Evolutionary conservation across 2,797 vertebrate genomes (phyloP), one percentile per base, ranked within the genome.

Genomic region (Thamnophis elegans): DNA sequence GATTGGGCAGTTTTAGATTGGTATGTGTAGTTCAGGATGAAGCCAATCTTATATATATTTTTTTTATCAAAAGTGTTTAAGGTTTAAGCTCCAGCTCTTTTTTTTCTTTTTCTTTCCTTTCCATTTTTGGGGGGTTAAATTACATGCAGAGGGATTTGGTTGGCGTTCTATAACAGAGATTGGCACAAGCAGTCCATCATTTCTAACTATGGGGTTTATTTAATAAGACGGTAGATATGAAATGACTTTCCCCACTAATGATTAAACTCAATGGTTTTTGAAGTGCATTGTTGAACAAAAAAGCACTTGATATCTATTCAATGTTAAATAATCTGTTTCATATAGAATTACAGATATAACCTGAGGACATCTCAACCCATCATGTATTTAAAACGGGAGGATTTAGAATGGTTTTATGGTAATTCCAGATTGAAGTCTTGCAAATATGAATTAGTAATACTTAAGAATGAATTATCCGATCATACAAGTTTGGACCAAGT

Each of bases 21-120:
- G 96, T 95, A 97, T 97, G 97, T 97, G 95, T 96, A 96, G 95
- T 95, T 95, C 91, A 93, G 95, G 92, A 97, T 96, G 97, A 97
- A 97, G 97, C 93, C 92, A 97, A 98, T 98, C 97, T 96, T 97
- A 95, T 97, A 96, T 97, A 97, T 97, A 53, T 97, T 97, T 53
- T 97, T 97, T 97, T 89, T 97, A 95, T 97, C 91, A 54, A 65
- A 97, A 96, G 96, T 96, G 96, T 96, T 97, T 97, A 97, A 95
- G 95, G 94, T 94, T 95, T 97, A 97, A 96, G 96, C 96, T 95
- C 90, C 93, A 93, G 90, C 93, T 85, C 95, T 96, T 90, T 85
- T 91, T 97, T 95, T 96, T 95, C 62, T 87, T 89, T 92, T 97
- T 85, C 93, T 86, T 95, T 97, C 87, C 90, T 90, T 92, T 11